A percentile compares a stretch with the other conserved stretches of the same genome.
phyloP scores from a whole-genome alignment of 2,113 vertebrate species.

The Peromyscus maniculatus region DNA sequence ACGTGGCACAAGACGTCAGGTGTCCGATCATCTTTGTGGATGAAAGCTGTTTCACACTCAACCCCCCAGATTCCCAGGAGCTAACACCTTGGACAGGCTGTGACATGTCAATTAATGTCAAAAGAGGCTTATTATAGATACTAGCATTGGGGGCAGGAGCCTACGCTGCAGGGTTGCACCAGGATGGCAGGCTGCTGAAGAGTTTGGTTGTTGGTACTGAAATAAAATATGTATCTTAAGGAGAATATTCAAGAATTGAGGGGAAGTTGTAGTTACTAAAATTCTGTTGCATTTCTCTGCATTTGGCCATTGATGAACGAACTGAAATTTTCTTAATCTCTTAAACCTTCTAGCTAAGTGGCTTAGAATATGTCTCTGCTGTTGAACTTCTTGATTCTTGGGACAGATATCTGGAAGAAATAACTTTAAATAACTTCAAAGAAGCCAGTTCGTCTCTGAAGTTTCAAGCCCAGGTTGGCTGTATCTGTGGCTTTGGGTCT shows the following conservation, averaged over 20 bases:
- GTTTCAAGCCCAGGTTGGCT: neutral
- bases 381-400: neutral
- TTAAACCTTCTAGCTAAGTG: neutral
- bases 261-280: neutral
- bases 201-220: neutral
- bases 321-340: neutral
- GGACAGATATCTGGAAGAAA: neutral
- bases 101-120: slow-evolving; percentile 17
- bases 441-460: neutral
- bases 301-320: neutral
- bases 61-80: neutral
- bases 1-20: neutral
- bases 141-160: neutral
- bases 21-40: neutral
- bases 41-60: neutral
- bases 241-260: neutral
- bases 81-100: neutral
- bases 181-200: neutral
- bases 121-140: neutral
- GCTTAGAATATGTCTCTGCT: neutral
- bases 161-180: neutral
- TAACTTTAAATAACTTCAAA: neutral
- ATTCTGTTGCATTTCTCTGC: neutral
- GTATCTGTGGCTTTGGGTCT: neutral
- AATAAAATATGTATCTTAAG: neutral